A percentile compares a stretch with the other conserved stretches of the same genome.
Conservation (phyloP, 2,888 invertebrate genomes). For the Alsophila aescularia region DNA sequence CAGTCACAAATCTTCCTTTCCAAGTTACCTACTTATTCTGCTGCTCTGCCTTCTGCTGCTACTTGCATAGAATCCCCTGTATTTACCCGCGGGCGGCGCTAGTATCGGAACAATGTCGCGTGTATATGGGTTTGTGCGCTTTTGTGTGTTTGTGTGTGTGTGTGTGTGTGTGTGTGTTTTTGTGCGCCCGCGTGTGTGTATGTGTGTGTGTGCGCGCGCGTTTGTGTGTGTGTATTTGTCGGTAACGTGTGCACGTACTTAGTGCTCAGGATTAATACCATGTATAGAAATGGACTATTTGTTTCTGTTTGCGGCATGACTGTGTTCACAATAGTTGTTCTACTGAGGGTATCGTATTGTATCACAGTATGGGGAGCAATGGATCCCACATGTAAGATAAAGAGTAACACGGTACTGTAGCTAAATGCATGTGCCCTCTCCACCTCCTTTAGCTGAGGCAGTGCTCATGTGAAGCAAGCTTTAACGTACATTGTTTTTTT, state of each 20-base stretch:
- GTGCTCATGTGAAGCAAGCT: slow-evolving; percentile 24
- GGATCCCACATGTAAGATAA: too few species aligned
- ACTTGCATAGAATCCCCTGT: not conserved
- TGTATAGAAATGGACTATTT: not conserved
- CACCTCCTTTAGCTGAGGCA: not conserved
- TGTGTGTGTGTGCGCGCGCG: slow-evolving; percentile 35
- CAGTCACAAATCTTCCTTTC: too few species aligned
- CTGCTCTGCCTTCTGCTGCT: not conserved
- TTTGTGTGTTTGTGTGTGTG: slow-evolving; percentile 43
- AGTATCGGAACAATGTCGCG: slow-evolving; percentile 28
- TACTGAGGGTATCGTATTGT: not conserved
- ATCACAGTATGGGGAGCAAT: too few species aligned
- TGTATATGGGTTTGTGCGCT: slow-evolving; percentile 36
- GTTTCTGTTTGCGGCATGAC: slow-evolving; percentile 2
- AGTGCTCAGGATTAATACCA: too few species aligned
- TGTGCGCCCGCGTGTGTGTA: too few species aligned
- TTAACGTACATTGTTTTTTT: not conserved
- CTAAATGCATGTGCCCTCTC: not conserved
- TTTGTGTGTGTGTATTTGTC: slow-evolving; percentile 37
- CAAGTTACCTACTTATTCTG: too few species aligned
- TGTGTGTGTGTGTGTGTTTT: too few species aligned
- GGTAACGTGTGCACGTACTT: slow-evolving; percentile 36
- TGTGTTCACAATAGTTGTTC: not conserved
- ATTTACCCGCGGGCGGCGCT: slow-evolving; percentile 32
- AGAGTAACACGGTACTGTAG: too few species aligned